These are phyloP conservation scores for Drosophila quadrilineata DNA, from an alignment of 1,140 invertebrate genomes.

Conservation along the genomic window DNA sequence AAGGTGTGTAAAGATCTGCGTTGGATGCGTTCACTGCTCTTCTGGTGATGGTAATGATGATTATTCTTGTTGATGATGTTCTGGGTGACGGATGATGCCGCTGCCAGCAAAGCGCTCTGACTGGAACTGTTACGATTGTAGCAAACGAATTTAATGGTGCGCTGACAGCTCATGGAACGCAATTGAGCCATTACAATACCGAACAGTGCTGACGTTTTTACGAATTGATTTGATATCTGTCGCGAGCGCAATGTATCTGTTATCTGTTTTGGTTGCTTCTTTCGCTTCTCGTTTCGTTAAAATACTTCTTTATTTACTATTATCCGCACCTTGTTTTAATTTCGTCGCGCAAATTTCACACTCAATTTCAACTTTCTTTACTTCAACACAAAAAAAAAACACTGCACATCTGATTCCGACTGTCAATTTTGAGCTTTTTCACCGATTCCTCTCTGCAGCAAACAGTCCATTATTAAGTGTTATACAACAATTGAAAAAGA, in stretches of 20 bases:
- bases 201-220: no score
- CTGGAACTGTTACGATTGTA: constrained; percentile 38
- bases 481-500: constrained; percentile 64
- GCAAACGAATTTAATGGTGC: constrained; percentile 71
- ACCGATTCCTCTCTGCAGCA: constrained; percentile 24
- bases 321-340: no score
- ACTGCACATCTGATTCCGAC: constrained; percentile 27
- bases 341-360: no score
- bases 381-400: no score
- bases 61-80: not conserved
- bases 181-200: constrained; percentile 80
- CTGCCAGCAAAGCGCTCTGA: not conserved
- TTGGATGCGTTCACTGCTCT: not conserved
- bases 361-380: no score
- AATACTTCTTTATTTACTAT: no score
- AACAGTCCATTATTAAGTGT: constrained; percentile 41
- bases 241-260: no score
- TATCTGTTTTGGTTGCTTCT: no score
- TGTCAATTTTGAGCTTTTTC: constrained; percentile 43
- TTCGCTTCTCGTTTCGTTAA: no score
- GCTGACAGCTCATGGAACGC: constrained; percentile 73
- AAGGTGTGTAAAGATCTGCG: no score
- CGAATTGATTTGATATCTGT: no score
- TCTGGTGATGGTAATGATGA: no score
- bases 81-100: not conserved